Base-by-base conservation (phyloP, 1,140 invertebrate species). In the Chironomus striatipennis region DNA sequence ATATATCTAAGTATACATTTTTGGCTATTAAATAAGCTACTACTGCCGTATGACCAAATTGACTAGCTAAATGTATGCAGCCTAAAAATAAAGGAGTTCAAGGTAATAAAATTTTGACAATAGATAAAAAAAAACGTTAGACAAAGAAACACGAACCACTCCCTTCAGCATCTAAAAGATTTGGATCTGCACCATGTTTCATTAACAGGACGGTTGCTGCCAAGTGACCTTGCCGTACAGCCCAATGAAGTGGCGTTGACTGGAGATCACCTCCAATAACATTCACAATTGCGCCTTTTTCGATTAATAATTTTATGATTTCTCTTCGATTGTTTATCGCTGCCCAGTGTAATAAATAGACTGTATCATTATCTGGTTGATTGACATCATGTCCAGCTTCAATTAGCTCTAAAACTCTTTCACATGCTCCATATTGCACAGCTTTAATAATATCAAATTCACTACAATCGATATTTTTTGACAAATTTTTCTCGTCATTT, bases 231-330 rank as follows among this genome's bases (percentile, higher is more conserved):
- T 98, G 95, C 77, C 93, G 88, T 74, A 93, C 93, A 1, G 96
- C 96, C 97, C 97, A 98, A 82, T 98, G 96, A 73, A 98, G 83
- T 43, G 97, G 95, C 15, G 96, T 98, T 1, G 96, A 94, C 76
- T 90, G 87, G 10, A 98, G 84, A 82, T 97, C 95, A 42, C 96
- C 96, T 72, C 96, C 96, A 75, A 97, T 86, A 1, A 92, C 92
- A 85, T 98, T 94, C 2, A 98, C 89, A 74, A 89, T 85, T 7
- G 94, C 94, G 64, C 93, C 94, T 82, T 93, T 93, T 17, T 87
- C 86, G 75, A 96, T 87, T 75, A 90, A 89, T 82, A 93, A 94
- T 77, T 90, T 90, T 64, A 96, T 93, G 79, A 97, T 92, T 78
- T 96, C 93, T 76, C 88, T 88, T 42, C 93, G 86, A 85, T 98